Evolutionary conservation across 2,888 invertebrate genomes (phyloP), one percentile per base, ranked within the genome.

Genomic region (Temnothorax ravouxi): DNA sequence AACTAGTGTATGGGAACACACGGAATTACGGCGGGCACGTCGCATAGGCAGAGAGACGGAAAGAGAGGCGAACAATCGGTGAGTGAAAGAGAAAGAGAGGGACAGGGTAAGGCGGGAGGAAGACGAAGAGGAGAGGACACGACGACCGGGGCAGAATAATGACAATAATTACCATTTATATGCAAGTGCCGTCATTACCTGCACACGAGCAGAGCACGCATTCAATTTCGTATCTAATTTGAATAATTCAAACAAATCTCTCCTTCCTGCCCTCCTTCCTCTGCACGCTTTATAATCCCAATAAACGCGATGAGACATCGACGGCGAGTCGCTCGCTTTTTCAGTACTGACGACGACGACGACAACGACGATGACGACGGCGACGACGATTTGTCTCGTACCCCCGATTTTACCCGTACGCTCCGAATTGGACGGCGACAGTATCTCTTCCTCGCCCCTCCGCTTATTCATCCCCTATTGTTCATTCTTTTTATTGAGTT

Each of bases 161-260:
- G 94, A 94, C 94, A 94, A 94, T 94, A 94, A 94, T 94, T 94
- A 94, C 94, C 94, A 94, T 94, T 94, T 94, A 94, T 94, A 94
- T 94, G 94, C 94, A 94, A 94, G 94, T 94, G 94, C 94, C 93
- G 94, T 94, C 94, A 94, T 94, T 94, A 94, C 94, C 94, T 94
- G 94, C 94, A 94, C 94, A 94, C 94, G 94, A 94, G 93, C 94
- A 93, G 92, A 93, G 94, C 94, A 94, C 94, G 94, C 94, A 94
- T 94, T 94, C 94, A 94, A 94, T 94, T 94, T 94, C 93, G 93
- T 93, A 94, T 94, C 94, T 94, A 94, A 94, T 94, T 94, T 94
- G 93, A 94, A 94, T 94, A 94, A 94, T 94, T 94, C 94, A 94
- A 94, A 94, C 94, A 94, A 94, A 94, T 94, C 94, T 94, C 93